phyloP scores from a whole-genome alignment of 2,113 vertebrate species.

The Scartelaos histophorus region DNA sequence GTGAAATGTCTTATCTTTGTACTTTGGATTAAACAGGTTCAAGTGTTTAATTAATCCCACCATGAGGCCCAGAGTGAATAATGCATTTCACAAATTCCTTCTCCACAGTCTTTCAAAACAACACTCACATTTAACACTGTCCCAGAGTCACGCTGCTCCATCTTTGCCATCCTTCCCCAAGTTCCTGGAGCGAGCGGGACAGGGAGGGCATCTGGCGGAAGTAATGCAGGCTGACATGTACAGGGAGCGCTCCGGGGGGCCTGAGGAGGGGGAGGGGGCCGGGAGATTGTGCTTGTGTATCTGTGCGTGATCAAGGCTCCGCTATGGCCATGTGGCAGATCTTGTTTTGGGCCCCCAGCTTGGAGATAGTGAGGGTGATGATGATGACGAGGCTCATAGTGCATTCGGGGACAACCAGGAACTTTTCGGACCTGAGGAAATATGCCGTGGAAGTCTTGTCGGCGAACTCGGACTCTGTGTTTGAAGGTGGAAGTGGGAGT shows the following conservation, averaged over 20 bases:
- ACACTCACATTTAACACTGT: no score
- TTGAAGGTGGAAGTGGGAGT: not conserved
- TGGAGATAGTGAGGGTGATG: no score
- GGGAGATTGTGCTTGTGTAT: constrained; percentile 63
- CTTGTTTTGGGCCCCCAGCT: no score
- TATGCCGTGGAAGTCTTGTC: not conserved
- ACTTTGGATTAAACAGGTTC: no score
- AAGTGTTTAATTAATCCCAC: no score
- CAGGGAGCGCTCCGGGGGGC: constrained; percentile 66
- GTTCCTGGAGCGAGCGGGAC: constrained; percentile 55
- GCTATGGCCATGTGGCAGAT: no score
- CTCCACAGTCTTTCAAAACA: no score
- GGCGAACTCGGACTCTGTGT: not conserved
- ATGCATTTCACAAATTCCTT: no score
- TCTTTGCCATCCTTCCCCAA: constrained; percentile 15
- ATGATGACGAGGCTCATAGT: no score
- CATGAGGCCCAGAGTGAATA: no score
- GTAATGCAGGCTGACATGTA: constrained; percentile 78
- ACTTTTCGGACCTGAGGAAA: not conserved
- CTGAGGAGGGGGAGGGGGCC: constrained; percentile 41
- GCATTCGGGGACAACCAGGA: not conserved
- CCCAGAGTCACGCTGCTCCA: not conserved
- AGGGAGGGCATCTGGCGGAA: constrained; percentile 66
- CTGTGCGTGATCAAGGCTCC: constrained; percentile 55
- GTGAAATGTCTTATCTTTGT: no score